A percentile compares a stretch with the other conserved stretches of the same genome.
Conservation (phyloP, 2,888 invertebrate species). For the Drosophila prolongata region DNA sequence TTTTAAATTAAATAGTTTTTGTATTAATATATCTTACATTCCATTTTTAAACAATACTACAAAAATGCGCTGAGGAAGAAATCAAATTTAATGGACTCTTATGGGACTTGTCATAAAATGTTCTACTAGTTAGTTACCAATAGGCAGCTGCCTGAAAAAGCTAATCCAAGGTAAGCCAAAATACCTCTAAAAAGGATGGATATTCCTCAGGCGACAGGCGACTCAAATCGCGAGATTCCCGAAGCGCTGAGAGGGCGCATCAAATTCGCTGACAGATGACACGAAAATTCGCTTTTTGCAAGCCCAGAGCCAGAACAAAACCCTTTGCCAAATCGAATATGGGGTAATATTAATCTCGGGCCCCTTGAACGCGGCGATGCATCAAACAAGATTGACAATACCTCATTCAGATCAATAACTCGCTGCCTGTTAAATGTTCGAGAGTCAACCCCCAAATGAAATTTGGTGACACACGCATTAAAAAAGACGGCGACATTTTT, state of each 20-base stretch:
- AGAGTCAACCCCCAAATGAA: conserved; percentile 57
- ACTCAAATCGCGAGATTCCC: conserved; percentile 22
- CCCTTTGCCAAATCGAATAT: conserved; percentile 31
- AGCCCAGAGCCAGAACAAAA: conserved; percentile 13
- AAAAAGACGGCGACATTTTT: conserved; percentile 60
- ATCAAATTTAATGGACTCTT: not conserved
- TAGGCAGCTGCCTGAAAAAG: not conserved
- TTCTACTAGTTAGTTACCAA: not conserved
- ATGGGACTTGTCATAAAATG: not conserved
- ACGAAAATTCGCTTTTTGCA: conserved; percentile 73
- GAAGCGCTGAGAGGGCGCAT: conserved; percentile 41
- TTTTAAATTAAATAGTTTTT: too few species aligned
- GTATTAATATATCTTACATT: too few species aligned
- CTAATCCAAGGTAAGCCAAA: not conserved
- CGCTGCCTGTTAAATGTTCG: conserved; percentile 31
- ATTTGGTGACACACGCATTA: conserved; percentile 60
- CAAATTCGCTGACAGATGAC: conserved; percentile 77
- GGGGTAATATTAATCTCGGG: conserved; percentile 68
- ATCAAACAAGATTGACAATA: conserved; percentile 76
- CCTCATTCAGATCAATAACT: conserved; percentile 71
- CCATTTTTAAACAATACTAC: too few species aligned
- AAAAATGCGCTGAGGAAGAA: too few species aligned
- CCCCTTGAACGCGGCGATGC: conserved; percentile 49
- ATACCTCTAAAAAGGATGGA: not conserved
- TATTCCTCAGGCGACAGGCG: conserved; percentile 18